Percentiles rank a stretch among this genome's conserved stretches.
phyloP scores from a whole-genome alignment of 2,113 vertebrate species.

The Anoura caudifer region DNA sequence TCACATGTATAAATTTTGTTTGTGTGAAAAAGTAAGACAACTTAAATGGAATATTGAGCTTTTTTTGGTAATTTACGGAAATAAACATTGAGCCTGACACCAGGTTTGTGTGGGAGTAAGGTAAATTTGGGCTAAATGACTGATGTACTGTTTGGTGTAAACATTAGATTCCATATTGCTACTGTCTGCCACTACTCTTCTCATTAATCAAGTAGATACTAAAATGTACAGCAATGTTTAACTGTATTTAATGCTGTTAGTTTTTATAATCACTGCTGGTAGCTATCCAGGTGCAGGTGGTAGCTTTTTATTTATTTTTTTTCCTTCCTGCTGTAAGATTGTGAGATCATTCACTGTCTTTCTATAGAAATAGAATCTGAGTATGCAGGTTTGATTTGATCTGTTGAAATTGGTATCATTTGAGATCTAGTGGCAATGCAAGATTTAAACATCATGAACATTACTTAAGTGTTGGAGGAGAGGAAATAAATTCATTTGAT shows the following conservation, averaged over 20 bases:
- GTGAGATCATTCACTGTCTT: constrained; percentile 19
- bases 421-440: not conserved
- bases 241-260: constrained; percentile 41
- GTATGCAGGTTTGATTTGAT: not conserved
- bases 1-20: not conserved
- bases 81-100: constrained; percentile 67
- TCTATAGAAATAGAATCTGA: not conserved
- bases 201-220: constrained; percentile 70
- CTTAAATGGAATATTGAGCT: constrained; percentile 12
- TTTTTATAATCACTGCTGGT: constrained; percentile 54
- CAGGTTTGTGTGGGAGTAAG: constrained; percentile 51
- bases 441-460: not conserved
- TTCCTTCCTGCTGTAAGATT: not conserved
- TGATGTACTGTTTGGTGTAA: constrained; percentile 70
- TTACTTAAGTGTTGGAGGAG: not conserved
- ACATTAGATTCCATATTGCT: constrained; percentile 73
- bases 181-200: constrained; percentile 60
- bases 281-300: constrained; percentile 58
- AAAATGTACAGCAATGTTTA: constrained; percentile 63
- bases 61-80: constrained; percentile 54
- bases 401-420: not conserved
- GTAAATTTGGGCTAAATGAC: constrained; percentile 70
- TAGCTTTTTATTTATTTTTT: constrained; percentile 26
- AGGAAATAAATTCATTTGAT: not conserved
- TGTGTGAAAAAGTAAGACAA: not conserved